phyloP scores from a whole-genome alignment of 2,113 vertebrate genomes.

The Gulo gulo region DNA sequence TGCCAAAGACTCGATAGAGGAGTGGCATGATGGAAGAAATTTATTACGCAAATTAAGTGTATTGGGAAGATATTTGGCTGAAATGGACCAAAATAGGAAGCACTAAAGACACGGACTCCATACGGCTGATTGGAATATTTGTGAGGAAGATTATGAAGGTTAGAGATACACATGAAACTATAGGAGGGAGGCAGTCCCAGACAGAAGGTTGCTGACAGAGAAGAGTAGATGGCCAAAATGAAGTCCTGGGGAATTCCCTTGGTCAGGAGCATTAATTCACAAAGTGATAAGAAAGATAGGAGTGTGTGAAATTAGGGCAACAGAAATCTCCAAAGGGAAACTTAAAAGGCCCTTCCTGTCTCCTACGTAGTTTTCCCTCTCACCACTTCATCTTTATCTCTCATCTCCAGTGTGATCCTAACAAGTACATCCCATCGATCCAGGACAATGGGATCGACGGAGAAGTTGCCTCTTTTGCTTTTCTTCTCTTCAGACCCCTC shows the following conservation, averaged over 20 bases:
- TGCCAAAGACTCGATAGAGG: background rate
- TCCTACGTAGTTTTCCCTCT: background rate
- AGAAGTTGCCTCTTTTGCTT: background rate
- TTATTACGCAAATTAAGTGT: background rate
- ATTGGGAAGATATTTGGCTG: background rate
- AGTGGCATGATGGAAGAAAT: background rate
- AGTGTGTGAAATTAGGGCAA: background rate
- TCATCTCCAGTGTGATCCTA: background rate
- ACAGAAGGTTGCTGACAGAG: background rate
- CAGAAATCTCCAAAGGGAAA: background rate
- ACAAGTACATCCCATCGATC: background rate
- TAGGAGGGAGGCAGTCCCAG: background rate
- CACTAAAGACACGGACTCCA: background rate
- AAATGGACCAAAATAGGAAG: background rate
- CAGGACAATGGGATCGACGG: background rate
- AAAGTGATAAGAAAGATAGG: background rate
- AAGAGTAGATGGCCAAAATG: background rate
- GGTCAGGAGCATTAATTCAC: background rate
- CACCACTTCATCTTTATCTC: background rate
- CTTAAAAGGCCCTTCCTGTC: background rate
- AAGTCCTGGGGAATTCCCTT: background rate
- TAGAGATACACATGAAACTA: background rate
- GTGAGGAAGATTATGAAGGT: background rate
- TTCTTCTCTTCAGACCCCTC: background rate
- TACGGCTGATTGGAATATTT: background rate